Conservation (phyloP, 64 coral and sea anemone genomes). For the Montipora capricornis region DNA sequence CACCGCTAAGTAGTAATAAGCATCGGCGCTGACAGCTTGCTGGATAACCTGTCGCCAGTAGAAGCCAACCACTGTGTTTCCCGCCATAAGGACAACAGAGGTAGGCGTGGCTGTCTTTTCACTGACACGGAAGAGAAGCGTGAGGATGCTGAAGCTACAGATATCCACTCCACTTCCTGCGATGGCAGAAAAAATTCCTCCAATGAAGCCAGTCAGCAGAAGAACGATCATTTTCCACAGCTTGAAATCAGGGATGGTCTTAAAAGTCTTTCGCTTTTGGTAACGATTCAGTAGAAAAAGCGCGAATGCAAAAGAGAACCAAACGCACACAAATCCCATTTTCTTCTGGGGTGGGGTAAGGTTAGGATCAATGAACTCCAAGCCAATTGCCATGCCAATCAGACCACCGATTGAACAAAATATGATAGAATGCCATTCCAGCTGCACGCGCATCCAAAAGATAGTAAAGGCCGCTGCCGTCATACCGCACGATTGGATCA, state of each 20-base stretch:
- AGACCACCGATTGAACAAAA: slow-evolving; percentile 80
- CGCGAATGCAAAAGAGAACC: slow-evolving; percentile 90
- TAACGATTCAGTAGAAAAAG: slow-evolving; percentile 84
- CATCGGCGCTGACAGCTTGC: slow-evolving; percentile 39
- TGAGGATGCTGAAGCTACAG: slow-evolving; percentile 87
- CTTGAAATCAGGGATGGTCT: slow-evolving; percentile 79
- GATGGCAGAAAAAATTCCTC: slow-evolving; percentile 81
- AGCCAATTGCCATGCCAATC: slow-evolving; percentile 70
- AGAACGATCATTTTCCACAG: slow-evolving; percentile 76
- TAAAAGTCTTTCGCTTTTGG: slow-evolving; percentile 78
- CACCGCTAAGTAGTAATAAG: slow-evolving; percentile 63
- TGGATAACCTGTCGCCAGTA: slow-evolving; percentile 78
- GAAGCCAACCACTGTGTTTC: slow-evolving; percentile 78
- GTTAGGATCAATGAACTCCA: slow-evolving; percentile 84
- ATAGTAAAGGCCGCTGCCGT: slow-evolving; percentile 86
- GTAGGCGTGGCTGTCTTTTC: slow-evolving; percentile 87
- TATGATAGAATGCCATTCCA: slow-evolving; percentile 77
- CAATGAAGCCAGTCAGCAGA: slow-evolving; percentile 58
- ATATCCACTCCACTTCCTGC: slow-evolving; percentile 84
- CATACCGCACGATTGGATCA: slow-evolving; percentile 92
- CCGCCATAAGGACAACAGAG: slow-evolving; percentile 83
- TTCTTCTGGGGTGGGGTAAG: slow-evolving; percentile 87
- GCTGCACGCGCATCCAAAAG: slow-evolving; percentile 82
- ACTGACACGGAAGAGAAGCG: slow-evolving; percentile 79
- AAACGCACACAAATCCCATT: slow-evolving; percentile 87